Evolutionary conservation across 30 jellyfish, hydroid and myxozoan genomes (phyloP).

Genomic region (Aurelia aurita complex sp. Pacific): DNA sequence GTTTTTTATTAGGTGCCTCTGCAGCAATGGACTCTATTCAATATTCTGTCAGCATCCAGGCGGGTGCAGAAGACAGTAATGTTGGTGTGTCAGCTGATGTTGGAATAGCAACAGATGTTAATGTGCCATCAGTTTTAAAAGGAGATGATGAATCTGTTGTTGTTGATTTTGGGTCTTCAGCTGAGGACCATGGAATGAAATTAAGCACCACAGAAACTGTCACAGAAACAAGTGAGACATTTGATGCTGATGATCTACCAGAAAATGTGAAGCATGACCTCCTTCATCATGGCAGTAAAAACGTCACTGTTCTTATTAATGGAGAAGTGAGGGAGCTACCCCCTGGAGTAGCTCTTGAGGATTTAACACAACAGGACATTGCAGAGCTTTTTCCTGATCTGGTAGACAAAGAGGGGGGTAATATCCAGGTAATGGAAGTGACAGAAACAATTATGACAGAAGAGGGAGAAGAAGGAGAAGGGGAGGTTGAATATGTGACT

Average conservation of each 20-base stretch:
- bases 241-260: constrained; percentile 32
- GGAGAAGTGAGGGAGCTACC: constrained; percentile 29
- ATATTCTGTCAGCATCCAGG: too few species aligned
- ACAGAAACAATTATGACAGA: constrained; percentile 22
- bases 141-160: constrained; percentile 13
- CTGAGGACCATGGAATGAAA: constrained; percentile 8
- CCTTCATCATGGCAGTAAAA: not conserved
- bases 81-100: too few species aligned
- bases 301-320: constrained; percentile 18
- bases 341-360: constrained; percentile 25
- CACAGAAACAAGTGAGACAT: not conserved
- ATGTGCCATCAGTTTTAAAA: not conserved
- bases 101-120: too few species aligned
- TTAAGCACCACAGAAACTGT: constrained; percentile 36
- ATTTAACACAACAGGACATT: constrained; percentile 8
- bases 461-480: constrained; percentile 26
- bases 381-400: constrained; percentile 7
- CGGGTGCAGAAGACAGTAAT: too few species aligned
- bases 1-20: too few species aligned
- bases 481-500: too few species aligned
- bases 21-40: too few species aligned
- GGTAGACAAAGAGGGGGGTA: constrained; percentile 9
- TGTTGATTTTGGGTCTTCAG: constrained; percentile 1
- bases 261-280: constrained; percentile 22
- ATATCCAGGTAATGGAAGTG: constrained; percentile 6